Evolutionary conservation across 2,113 vertebrate species (phyloP).

Genomic region (Apistogramma diplotaenia): DNA sequence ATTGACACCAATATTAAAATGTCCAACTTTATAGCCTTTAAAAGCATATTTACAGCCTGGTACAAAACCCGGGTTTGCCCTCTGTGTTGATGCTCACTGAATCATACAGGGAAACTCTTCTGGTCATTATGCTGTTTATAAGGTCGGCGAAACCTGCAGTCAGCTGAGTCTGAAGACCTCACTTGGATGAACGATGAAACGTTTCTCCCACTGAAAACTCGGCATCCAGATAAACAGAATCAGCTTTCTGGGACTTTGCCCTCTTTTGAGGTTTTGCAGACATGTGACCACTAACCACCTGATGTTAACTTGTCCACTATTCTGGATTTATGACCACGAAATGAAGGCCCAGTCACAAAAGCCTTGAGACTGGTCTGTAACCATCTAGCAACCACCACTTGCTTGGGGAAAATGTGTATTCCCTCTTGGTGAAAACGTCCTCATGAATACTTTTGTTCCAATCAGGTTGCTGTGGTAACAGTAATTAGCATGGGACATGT

Average conservation of each 20-base stretch:
- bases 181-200: too few species aligned
- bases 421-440: neutral
- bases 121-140: too few species aligned
- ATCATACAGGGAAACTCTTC: too few species aligned
- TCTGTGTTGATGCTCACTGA: too few species aligned
- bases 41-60: neutral
- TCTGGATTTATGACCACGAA: neutral
- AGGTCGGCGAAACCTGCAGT: too few species aligned
- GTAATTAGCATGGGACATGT: neutral
- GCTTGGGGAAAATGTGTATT: neutral
- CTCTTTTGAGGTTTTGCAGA: neutral
- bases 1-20: neutral
- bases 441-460: neutral
- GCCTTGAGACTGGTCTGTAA: neutral
- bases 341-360: neutral
- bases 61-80: neutral
- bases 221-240: too few species aligned
- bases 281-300: neutral
- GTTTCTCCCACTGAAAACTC: too few species aligned
- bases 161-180: too few species aligned
- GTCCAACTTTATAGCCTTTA: neutral
- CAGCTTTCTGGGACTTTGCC: neutral
- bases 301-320: rapidly evolving
- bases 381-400: neutral
- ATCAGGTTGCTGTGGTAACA: neutral